Conservation (phyloP, 2,888 invertebrate species). For the Chironomus riparius region DNA sequence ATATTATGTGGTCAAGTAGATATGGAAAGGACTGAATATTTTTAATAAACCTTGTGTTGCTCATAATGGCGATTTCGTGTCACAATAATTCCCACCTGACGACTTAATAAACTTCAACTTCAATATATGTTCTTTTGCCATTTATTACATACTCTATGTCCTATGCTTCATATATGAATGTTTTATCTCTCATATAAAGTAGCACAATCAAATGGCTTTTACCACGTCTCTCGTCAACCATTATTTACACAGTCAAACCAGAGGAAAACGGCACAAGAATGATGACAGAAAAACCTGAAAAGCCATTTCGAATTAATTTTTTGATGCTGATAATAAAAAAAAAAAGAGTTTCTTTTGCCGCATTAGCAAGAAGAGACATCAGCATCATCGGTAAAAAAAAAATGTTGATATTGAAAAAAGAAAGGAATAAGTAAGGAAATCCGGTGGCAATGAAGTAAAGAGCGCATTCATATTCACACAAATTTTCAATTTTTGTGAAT, state of each 20-base stretch:
- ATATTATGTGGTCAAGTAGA: not conserved
- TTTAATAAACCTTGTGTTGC: not conserved
- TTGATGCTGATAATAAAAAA: too few species aligned
- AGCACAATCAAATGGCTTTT: not conserved
- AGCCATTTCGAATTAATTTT: not conserved
- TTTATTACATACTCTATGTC: too few species aligned
- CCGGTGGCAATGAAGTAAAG: too few species aligned
- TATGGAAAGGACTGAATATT: not conserved
- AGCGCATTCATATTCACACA: too few species aligned
- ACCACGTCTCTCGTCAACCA: slow-evolving; percentile 1
- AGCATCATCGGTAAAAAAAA: not conserved
- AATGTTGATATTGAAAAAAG: not conserved
- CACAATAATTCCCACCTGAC: slow-evolving; percentile 12
- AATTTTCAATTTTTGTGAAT: too few species aligned
- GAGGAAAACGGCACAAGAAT: not conserved
- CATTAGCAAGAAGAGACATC: not conserved
- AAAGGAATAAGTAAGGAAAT: not conserved
- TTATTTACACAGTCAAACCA: not conserved
- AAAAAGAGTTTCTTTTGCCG: not conserved
- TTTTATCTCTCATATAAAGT: too few species aligned
- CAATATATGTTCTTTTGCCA: not conserved
- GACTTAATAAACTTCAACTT: not conserved
- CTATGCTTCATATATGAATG: too few species aligned
- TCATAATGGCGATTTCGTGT: not conserved
- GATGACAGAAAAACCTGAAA: not conserved